Evolutionary conservation across 2,113 vertebrate species (phyloP), one percentile per base, ranked within the genome.

Genomic region (Connochaetes taurinus): DNA sequence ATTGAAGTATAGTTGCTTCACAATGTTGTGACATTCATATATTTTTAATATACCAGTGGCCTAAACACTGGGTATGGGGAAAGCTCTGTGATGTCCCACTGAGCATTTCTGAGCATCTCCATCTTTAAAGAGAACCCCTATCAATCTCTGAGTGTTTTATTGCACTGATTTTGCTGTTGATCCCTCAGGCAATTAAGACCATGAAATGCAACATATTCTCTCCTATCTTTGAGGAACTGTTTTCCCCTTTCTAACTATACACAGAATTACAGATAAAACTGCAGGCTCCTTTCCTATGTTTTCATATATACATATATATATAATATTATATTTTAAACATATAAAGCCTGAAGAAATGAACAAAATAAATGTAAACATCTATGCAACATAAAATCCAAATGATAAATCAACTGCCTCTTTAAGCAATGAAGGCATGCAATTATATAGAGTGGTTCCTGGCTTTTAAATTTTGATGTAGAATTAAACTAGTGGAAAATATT

Each of bases 401-500:
- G 14, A 93, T 84, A 62, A 71, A 74, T 93, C 50, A 93, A 50
- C 16, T 60, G 25, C 25, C 84, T 95, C 55, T 83, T 81, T 53
- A 85, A 62, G 45, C 23, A 57, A 45, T 58, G 31, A 55, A 62
- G 21, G 6, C 7, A 15, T 50, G 25, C 31, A 31, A 55, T 88
- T 84, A 55, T 16, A 33, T 27, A 31, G 36, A 47, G 15, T 36
- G 31, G 12, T n/a, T 33, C 31, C 43, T 82, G 64, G 33, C 16
- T 62, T 85, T 85, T 94, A 57, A 43, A 92, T 94, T 74, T 4
- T 19, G 55, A 27, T 13, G 11, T 40, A 76, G 12, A 86, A 91
- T 91, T n/a, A 91, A 95, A 83, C 19, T 31, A 53, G 33, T 21
- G 45, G 62, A 2, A 57, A 86, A 31, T 40, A 27, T 76, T 74